Conservation (phyloP, 2,888 invertebrate species). For the Synergus japonicus region DNA sequence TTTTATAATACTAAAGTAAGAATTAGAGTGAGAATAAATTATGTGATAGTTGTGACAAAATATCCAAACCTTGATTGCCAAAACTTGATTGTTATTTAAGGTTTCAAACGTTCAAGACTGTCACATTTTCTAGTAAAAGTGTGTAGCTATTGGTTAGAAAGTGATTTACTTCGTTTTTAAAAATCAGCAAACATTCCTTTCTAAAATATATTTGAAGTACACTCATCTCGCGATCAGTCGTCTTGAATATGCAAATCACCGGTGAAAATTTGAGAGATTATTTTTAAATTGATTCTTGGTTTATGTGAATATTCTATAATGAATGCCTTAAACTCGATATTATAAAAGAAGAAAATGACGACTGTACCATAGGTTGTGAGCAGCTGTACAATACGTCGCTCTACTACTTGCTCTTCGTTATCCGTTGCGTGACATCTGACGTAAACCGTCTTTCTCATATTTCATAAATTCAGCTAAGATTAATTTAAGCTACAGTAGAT, state of each 20-base stretch:
- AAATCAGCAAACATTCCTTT: background rate
- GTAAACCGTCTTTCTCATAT: constrained; percentile 13
- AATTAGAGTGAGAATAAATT: constrained; percentile 38
- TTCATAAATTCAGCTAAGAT: constrained; percentile 13
- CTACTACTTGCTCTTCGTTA: constrained; percentile 33
- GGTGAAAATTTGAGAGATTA: constrained; percentile 13
- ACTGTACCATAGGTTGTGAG: constrained; percentile 33
- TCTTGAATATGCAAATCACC: constrained; percentile 7
- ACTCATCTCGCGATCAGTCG: background rate
- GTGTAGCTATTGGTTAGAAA: background rate
- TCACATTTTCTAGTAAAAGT: background rate
- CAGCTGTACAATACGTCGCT: constrained; percentile 34
- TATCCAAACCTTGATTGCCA: background rate
- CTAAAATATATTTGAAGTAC: background rate
- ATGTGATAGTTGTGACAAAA: constrained; percentile 34
- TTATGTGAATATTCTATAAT: constrained; percentile 35
- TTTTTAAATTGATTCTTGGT: background rate
- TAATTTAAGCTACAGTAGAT: constrained; percentile 16
- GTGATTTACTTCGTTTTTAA: background rate
- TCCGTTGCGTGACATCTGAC: background rate
- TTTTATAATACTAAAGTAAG: constrained; percentile 21
- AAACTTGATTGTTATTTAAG: constrained; percentile 21
- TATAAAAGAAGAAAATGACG: constrained; percentile 20
- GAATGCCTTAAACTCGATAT: constrained; percentile 47
- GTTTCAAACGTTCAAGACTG: constrained; percentile 22